Percentiles rank a stretch among this genome's conserved stretches.
These are phyloP conservation scores for Drosophila mulleri DNA, from an alignment of 2,888 invertebrate genomes.

Conservation along the genomic window DNA sequence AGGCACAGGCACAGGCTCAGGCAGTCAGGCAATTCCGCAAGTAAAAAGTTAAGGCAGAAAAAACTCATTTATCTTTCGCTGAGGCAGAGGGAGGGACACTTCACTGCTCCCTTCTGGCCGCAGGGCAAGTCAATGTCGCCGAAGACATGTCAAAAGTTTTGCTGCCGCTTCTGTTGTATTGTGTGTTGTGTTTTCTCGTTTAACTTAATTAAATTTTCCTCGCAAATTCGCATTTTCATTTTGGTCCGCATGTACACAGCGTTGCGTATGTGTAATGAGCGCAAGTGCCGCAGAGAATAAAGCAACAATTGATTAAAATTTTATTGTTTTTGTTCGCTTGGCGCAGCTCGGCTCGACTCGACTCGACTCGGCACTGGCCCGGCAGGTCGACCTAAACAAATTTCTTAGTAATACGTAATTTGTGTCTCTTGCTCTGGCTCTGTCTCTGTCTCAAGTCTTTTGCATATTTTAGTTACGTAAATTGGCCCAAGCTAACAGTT, in stretches of 20 bases:
- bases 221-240: slow-evolving; percentile 60
- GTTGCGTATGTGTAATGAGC: slow-evolving; percentile 40
- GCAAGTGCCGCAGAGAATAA: slow-evolving; percentile 25
- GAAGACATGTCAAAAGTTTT: slow-evolving; percentile 71
- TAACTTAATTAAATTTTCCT: slow-evolving; percentile 78
- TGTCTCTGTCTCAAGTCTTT: slow-evolving; percentile 23
- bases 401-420: slow-evolving; percentile 53
- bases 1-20: slow-evolving; percentile 16
- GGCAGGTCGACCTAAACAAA: slow-evolving; percentile 15
- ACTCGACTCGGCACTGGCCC: slow-evolving; percentile 1
- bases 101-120: slow-evolving; percentile 41
- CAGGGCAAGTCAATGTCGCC: slow-evolving; percentile 62
- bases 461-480: slow-evolving; percentile 53
- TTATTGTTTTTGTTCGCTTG: slow-evolving; percentile 56
- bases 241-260: slow-evolving; percentile 10
- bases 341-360: background rate
- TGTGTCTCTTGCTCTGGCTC: slow-evolving; percentile 12
- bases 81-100: slow-evolving; percentile 4
- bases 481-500: slow-evolving; percentile 24
- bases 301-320: slow-evolving; percentile 76
- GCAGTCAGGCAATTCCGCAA: slow-evolving; percentile 51
- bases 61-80: slow-evolving; percentile 61
- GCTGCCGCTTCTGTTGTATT: slow-evolving; percentile 18
- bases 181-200: slow-evolving; percentile 62
- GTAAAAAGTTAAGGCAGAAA: slow-evolving; percentile 61